These are phyloP conservation scores for Tiliqua scincoides DNA, from an alignment of 2,113 vertebrate species.

Conservation along the genomic window DNA sequence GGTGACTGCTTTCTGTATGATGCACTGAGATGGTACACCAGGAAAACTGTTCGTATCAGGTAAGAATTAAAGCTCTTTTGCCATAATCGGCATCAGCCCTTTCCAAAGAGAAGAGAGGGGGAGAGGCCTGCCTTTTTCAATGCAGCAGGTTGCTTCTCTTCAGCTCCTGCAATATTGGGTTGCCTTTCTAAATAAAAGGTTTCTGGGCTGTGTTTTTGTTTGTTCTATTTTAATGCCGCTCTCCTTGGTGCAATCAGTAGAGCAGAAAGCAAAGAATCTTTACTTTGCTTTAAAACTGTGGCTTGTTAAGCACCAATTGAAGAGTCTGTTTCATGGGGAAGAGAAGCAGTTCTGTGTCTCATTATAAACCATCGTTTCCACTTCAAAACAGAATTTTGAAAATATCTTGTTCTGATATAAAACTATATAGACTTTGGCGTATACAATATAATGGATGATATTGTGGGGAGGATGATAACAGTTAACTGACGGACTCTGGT, in stretches of 20 bases:
- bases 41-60: slow-evolving; percentile 94
- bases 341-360: neutral
- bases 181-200: neutral
- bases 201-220: neutral
- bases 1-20: slow-evolving; percentile 79
- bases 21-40: slow-evolving; percentile 95
- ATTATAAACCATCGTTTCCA: neutral
- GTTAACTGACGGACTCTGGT: neutral
- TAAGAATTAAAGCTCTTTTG: slow-evolving; percentile 63
- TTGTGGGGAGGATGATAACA: neutral
- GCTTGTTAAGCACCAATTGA: slow-evolving; percentile 18
- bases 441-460: neutral
- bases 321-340: slow-evolving; percentile 6
- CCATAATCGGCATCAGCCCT: slow-evolving; percentile 43
- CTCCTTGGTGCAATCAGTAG: slow-evolving; percentile 31
- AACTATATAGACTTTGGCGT: neutral
- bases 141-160: slow-evolving; percentile 70
- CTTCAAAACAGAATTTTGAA: neutral
- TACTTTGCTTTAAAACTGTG: slow-evolving; percentile 49
- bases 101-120: neutral
- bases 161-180: slow-evolving; percentile 32
- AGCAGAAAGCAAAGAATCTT: slow-evolving; percentile 37
- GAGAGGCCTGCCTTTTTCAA: slow-evolving; percentile 52
- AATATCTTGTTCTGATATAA: neutral
- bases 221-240: neutral